Conservation (phyloP, 1,140 invertebrate genomes). For the Drosophila saltans region DNA sequence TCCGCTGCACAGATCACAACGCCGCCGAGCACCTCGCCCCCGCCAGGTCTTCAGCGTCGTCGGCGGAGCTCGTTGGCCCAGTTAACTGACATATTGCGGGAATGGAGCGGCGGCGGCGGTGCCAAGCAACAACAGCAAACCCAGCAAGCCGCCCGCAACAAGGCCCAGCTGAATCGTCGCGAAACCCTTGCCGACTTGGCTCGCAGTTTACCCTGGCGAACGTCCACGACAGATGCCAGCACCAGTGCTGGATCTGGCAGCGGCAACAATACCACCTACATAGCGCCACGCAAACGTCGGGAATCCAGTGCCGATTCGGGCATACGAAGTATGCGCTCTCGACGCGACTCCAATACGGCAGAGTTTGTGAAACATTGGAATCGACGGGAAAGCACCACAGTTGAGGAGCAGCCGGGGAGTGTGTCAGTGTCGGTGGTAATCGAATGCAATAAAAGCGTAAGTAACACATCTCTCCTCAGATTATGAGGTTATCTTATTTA, state of each 20-base stretch:
- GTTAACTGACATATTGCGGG: conserved; percentile 92
- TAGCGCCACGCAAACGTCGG: conserved; percentile 87
- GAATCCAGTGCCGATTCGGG: conserved; percentile 93
- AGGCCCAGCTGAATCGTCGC: conserved; percentile 89
- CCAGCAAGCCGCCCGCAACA: conserved; percentile 82
- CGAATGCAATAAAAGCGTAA: conserved; percentile 74
- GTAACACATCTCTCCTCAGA: conserved; percentile 22
- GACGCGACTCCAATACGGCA: conserved; percentile 89
- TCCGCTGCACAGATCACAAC: conserved; percentile 95
- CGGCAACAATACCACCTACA: conserved; percentile 73
- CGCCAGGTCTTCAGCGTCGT: conserved; percentile 86
- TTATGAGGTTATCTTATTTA: neutral
- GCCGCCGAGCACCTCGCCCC: conserved; percentile 86
- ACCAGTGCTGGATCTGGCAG: conserved; percentile 61
- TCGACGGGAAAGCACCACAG: conserved; percentile 84
- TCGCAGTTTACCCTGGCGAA: conserved; percentile 89
- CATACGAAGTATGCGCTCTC: conserved; percentile 89
- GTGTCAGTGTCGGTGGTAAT: conserved; percentile 64
- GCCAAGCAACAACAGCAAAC: conserved; percentile 73
- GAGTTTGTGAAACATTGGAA: conserved; percentile 89
- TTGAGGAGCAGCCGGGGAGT: conserved; percentile 63
- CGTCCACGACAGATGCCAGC: conserved; percentile 85
- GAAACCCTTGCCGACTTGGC: conserved; percentile 93
- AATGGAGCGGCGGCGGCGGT: conserved; percentile 91
- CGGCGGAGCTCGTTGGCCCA: conserved; percentile 93